These are phyloP conservation scores for Caenorhabditis remanei DNA, from an alignment of 1,140 invertebrate species.

Conservation along the genomic window DNA sequence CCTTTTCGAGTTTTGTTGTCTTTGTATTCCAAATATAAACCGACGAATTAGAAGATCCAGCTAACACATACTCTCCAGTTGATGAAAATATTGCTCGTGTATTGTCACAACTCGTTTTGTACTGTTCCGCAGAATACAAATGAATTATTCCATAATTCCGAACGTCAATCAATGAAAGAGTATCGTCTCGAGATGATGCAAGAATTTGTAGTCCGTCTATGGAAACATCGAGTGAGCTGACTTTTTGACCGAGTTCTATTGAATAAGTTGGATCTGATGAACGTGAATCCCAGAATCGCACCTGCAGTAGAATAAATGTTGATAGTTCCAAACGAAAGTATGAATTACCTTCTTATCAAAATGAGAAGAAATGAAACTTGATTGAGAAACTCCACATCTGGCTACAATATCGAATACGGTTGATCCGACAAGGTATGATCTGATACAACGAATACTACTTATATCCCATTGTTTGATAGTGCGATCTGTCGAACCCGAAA, in stretches of 20 bases:
- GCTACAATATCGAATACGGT: slow-evolving; percentile 15
- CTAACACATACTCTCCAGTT: slow-evolving; percentile 17
- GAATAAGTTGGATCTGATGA: neutral
- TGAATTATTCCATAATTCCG: slow-evolving; percentile 58
- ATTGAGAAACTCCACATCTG: slow-evolving; percentile 10
- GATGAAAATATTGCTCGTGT: slow-evolving; percentile 32
- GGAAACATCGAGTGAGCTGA: slow-evolving; percentile 56
- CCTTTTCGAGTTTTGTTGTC: slow-evolving; percentile 64
- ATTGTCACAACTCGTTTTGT: slow-evolving; percentile 29
- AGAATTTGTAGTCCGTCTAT: slow-evolving; percentile 58
- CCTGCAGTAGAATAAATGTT: neutral
- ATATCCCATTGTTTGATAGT: slow-evolving; percentile 44
- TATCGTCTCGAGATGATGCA: slow-evolving; percentile 64
- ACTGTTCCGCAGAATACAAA: slow-evolving; percentile 57
- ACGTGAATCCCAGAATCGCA: slow-evolving; percentile 27
- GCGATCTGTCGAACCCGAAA: slow-evolving; percentile 7
- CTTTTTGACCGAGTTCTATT: slow-evolving; percentile 58
- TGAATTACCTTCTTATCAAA: slow-evolving; percentile 42
- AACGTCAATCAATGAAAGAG: slow-evolving; percentile 63
- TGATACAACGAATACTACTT: slow-evolving; percentile 23
- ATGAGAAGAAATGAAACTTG: slow-evolving; percentile 30
- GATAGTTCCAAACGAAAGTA: neutral
- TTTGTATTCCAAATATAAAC: slow-evolving; percentile 65
- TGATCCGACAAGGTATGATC: slow-evolving; percentile 23
- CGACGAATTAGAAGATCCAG: slow-evolving; percentile 55